Conservation (phyloP, 2,888 invertebrate genomes). For the Neoscelio sp. region DNA sequence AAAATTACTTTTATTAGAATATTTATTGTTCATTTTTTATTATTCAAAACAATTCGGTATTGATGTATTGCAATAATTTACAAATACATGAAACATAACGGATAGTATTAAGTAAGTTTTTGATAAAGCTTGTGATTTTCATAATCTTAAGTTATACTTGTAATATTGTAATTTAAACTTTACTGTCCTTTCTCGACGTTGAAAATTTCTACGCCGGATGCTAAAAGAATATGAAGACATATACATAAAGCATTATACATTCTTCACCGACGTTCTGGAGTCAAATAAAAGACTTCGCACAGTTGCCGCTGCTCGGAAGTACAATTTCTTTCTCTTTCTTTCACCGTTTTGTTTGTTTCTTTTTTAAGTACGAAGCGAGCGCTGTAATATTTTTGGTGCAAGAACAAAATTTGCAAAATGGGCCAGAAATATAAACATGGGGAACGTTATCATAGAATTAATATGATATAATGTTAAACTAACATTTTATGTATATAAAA, state of each 20-base stretch:
- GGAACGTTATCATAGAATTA: too few species aligned
- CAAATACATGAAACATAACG: conserved; percentile 47
- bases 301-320: conserved; percentile 63
- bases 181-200: conserved; percentile 52
- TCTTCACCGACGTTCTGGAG: conserved; percentile 61
- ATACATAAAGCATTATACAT: conserved; percentile 68
- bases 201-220: conserved; percentile 64
- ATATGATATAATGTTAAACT: too few species aligned
- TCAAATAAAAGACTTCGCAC: conserved; percentile 67
- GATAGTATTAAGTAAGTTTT: conserved; percentile 58
- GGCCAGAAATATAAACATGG: background rate
- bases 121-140: conserved; percentile 63
- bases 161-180: conserved; percentile 65
- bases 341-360: conserved; percentile 53
- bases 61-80: conserved; percentile 20
- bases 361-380: conserved; percentile 42
- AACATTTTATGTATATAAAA: background rate
- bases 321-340: conserved; percentile 50
- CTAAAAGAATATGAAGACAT: conserved; percentile 64
- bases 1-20: too few species aligned
- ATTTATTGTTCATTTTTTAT: background rate
- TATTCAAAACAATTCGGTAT: conserved; percentile 26
- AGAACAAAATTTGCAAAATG: conserved; percentile 30
- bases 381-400: conserved; percentile 44
- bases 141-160: conserved; percentile 63